phyloP scores from a whole-genome alignment of 2,888 invertebrate genomes.

The Megaustenia siamemsis region DNA sequence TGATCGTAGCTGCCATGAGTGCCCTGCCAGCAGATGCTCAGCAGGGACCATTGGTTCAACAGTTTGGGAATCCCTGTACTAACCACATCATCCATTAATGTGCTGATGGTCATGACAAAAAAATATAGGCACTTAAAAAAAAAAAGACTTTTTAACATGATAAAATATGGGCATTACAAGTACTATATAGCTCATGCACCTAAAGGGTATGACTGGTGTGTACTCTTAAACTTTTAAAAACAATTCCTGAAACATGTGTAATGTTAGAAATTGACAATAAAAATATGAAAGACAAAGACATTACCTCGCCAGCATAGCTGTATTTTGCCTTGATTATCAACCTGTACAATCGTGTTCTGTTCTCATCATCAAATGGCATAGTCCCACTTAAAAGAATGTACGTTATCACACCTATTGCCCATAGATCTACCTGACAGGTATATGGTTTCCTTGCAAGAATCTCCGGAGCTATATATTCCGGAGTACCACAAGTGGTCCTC shows the following conservation, averaged over 20 bases:
- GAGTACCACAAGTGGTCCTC: constrained; percentile 83
- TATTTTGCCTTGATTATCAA: constrained; percentile 82
- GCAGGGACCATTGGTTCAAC: no score
- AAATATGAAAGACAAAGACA: constrained; percentile 49
- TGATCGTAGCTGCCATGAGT: no score
- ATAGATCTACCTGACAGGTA: constrained; percentile 83
- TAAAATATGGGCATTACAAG: no score
- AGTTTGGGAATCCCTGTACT: no score
- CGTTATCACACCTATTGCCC: constrained; percentile 84
- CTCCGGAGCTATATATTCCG: constrained; percentile 83
- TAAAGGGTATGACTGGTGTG: no score
- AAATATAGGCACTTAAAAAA: no score
- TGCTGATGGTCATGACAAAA: no score
- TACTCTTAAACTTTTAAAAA: no score
- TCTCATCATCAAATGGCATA: constrained; percentile 83
- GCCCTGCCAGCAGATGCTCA: no score
- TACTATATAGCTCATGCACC: no score
- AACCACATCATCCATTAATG: no score
- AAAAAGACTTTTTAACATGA: no score
- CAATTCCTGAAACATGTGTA: not conserved
- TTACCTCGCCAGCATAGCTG: constrained; percentile 81
- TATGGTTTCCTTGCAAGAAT: constrained; percentile 82
- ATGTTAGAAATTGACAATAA: not conserved
- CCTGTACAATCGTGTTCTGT: constrained; percentile 81
- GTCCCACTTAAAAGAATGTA: constrained; percentile 83